These are phyloP conservation scores for Orthonychiurus folsomi DNA, from an alignment of 2,888 invertebrate species.

Conservation along the genomic window DNA sequence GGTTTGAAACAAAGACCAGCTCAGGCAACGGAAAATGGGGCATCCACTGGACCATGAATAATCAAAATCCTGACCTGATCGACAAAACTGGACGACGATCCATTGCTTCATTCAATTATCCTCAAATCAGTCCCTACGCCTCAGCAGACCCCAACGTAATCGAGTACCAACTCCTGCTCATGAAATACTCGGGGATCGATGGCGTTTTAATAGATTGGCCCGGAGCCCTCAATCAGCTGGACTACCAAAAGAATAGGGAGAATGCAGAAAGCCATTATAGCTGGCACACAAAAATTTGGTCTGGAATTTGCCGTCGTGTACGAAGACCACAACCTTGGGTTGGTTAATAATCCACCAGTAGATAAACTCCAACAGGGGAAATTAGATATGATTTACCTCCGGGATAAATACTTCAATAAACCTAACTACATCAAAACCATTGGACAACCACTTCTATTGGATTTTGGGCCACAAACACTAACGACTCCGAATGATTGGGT, in stretches of 20 bases:
- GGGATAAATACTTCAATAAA: constrained; percentile 27
- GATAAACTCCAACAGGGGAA: constrained; percentile 25
- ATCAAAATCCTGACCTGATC: constrained; percentile 28
- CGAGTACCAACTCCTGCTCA: constrained; percentile 28
- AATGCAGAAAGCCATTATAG: constrained; percentile 28
- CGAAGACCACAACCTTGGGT: constrained; percentile 35
- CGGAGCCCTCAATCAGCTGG: constrained; percentile 17
- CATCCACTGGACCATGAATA: constrained; percentile 36
- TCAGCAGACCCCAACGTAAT: constrained; percentile 25
- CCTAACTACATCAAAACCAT: constrained; percentile 31
- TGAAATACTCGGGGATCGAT: constrained; percentile 34
- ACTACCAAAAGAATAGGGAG: constrained; percentile 30
- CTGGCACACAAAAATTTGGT: constrained; percentile 18
- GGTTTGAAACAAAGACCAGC: constrained; percentile 29
- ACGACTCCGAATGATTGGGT: constrained; percentile 25
- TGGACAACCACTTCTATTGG: constrained; percentile 28
- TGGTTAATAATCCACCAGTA: constrained; percentile 24
- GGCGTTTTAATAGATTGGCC: constrained; percentile 37
- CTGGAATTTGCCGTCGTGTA: constrained; percentile 34
- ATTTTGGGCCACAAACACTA: constrained; percentile 35
- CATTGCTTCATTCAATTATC: constrained; percentile 34
- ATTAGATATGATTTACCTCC: constrained; percentile 30
- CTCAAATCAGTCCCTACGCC: constrained; percentile 29
- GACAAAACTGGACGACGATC: constrained; percentile 21
- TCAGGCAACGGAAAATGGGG: constrained; percentile 29